Base-by-base conservation (phyloP, 2,797 vertebrate genomes). In the Melopsittacus undulatus region DNA sequence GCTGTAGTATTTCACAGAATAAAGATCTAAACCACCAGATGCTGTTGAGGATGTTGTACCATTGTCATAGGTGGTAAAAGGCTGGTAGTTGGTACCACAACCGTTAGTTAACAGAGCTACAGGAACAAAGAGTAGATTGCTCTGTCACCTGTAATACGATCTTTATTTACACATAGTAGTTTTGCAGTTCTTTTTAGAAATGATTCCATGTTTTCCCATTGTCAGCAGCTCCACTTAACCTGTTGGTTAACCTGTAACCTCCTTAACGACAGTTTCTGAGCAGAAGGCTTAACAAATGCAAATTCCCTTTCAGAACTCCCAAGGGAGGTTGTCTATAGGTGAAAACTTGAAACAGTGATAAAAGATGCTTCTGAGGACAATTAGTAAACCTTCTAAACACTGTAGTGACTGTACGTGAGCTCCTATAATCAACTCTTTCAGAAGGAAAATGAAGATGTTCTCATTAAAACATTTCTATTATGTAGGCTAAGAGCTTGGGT, bases 201-300 rank as follows among this genome's bases (percentile, higher is more conserved):
- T 57, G 11, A 46, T 40, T 51, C 40, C 20, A 9, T 45, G 63
- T 56, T 63, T 61, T 95, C 74, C 30, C 30, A 4, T 79, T 87
- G 23, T 81, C 84, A 88, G 34, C 45, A 40, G 69, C 79, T 95
- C 70, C 78, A 40, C 38, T 89, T 96, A 94, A 88, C 62, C 87
- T 36, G 48, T 74, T 8, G 9, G n/a, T 76, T 88, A 59, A 80
- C 36, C 77, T 91, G 57, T 48, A 67, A 82, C 32, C 63, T 91
- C 21, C 27, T 74, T 63, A 52, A 54, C 67, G 83, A 48, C 74
- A 12, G 10, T 38, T 89, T 77, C 72, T 27, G 51, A 91, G 48
- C 48, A 87, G 56, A 94, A 90, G 49, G 64, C 46, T 95, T 94
- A 97, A 91, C 46, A 92, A 95, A 95, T 95, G 84, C 70, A 96